Conservation (phyloP, 2,888 invertebrate genomes). For the Lepidochrysops patricia region DNA sequence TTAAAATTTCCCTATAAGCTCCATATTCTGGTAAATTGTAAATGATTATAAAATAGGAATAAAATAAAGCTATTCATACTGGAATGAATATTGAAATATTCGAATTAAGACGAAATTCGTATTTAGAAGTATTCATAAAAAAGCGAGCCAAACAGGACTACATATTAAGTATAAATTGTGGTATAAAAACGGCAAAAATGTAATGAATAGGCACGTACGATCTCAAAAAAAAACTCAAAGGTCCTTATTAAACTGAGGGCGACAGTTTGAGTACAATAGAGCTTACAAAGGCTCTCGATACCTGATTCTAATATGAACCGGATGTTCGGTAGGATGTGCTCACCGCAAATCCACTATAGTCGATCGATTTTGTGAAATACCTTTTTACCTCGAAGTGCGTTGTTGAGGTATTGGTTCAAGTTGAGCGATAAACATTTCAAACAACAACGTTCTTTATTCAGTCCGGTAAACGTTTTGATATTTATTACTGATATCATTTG, state of each 20-base stretch:
- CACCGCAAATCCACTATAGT: slow-evolving; percentile 42
- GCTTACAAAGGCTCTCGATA: slow-evolving; percentile 61
- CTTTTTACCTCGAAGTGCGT: slow-evolving; percentile 2
- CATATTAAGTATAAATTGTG: no score
- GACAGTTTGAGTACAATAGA: slow-evolving; percentile 48
- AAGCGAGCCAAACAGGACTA: neutral
- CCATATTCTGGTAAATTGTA: neutral
- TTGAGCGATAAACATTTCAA: neutral
- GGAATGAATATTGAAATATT: neutral
- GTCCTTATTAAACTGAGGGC: slow-evolving; percentile 31
- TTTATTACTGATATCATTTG: no score
- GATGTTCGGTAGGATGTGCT: slow-evolving; percentile 54
- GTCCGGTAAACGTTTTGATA: no score
- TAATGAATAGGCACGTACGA: slow-evolving; percentile 14
- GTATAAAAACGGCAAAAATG: slow-evolving; percentile 10
- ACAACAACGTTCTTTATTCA: no score
- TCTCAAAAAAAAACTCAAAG: slow-evolving; percentile 16
- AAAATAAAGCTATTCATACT: neutral
- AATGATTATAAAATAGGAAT: neutral
- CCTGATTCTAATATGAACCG: slow-evolving; percentile 62
- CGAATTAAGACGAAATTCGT: no score
- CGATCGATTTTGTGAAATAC: slow-evolving; percentile 28
- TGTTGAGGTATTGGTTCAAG: neutral
- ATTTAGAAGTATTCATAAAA: neutral
- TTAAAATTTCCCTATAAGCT: neutral